A percentile compares a stretch with the other conserved stretches of the same genome.
These are phyloP conservation scores for Tricholauxania praeusta DNA, from an alignment of 2,888 invertebrate species.

Conservation along the genomic window DNA sequence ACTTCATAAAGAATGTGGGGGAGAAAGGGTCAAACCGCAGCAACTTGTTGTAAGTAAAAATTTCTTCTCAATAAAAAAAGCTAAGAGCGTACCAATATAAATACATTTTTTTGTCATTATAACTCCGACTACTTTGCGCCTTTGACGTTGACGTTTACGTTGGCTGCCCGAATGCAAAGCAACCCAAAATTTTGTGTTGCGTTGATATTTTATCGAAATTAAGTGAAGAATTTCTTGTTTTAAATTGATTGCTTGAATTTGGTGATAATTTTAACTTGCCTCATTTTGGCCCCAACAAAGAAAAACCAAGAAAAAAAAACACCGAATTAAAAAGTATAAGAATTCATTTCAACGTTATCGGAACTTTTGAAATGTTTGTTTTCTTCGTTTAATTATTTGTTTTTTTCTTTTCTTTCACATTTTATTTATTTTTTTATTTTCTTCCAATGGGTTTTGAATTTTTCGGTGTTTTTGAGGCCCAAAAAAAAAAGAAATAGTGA, in stretches of 20 bases:
- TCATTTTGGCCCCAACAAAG: not conserved
- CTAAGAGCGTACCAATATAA: not conserved
- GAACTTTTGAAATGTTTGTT: conserved; percentile 44
- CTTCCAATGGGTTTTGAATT: no score
- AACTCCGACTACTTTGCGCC: not conserved
- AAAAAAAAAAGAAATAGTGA: conserved; percentile 9
- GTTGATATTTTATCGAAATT: conserved; percentile 54
- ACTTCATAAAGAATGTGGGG: conserved; percentile 1
- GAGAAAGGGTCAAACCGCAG: not conserved
- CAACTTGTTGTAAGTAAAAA: not conserved
- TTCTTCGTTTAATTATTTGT: conserved; percentile 29
- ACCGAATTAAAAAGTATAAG: conserved; percentile 2
- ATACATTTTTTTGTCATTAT: not conserved
- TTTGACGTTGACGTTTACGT: not conserved
- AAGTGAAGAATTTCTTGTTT: conserved; percentile 59
- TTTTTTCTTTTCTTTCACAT: conserved; percentile 7
- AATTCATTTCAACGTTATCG: conserved; percentile 42
- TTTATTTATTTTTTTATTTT: not conserved
- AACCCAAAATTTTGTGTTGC: conserved; percentile 17
- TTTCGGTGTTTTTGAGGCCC: no score
- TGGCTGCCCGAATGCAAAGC: not conserved
- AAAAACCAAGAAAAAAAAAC: not conserved
- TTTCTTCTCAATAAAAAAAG: not conserved
- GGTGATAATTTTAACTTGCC: conserved; percentile 53
- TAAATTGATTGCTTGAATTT: conserved; percentile 57